Evolutionary conservation across 2,888 invertebrate genomes (phyloP).

Genomic region (Papilio gigon): DNA sequence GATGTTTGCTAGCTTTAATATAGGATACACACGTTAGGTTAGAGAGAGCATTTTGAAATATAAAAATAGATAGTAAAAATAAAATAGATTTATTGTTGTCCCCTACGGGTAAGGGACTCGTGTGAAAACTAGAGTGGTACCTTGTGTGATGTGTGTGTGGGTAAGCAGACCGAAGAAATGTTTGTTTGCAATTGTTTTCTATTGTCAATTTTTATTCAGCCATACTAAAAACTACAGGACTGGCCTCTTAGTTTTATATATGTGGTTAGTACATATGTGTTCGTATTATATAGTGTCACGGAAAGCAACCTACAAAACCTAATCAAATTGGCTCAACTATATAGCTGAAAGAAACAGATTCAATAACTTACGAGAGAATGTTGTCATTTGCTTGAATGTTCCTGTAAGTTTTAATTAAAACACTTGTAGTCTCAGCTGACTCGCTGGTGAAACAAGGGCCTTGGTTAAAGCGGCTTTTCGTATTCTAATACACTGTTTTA

Average conservation of each 20-base stretch:
- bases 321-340: background rate
- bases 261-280: no score
- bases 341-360: background rate
- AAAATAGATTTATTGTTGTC: no score
- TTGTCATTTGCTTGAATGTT: constrained; percentile 7
- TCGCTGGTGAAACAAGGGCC: background rate
- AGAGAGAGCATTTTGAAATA: no score
- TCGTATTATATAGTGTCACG: background rate
- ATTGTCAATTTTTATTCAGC: background rate
- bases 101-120: no score
- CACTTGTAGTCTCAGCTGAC: constrained; percentile 15
- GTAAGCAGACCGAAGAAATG: no score
- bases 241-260: no score
- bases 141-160: no score
- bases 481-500: background rate
- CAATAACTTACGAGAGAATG: background rate
- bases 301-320: background rate
- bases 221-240: no score
- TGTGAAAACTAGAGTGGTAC: no score
- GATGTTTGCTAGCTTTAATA: background rate
- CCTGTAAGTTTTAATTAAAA: constrained; percentile 8
- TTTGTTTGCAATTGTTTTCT: no score
- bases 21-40: background rate
- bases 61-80: no score
- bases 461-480: constrained; percentile 8